Conservation (phyloP, 2,888 invertebrate genomes). For the Stictocephala bisonia region DNA sequence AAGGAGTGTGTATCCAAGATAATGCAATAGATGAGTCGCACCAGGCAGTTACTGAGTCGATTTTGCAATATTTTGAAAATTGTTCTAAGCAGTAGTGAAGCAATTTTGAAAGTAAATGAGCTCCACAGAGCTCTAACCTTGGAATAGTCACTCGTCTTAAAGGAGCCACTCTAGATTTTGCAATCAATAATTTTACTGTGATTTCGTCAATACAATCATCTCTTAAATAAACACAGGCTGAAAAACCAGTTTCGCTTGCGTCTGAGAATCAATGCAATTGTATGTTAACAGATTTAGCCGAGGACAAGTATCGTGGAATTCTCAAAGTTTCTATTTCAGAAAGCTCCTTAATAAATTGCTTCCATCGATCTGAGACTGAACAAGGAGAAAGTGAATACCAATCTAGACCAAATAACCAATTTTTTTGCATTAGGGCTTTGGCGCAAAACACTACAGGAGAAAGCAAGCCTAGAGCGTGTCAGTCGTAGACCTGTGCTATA, state of each 20-base stretch:
- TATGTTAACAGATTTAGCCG: background rate
- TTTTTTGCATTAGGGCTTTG: too few species aligned
- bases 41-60: constrained; percentile 54
- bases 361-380: too few species aligned
- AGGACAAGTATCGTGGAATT: too few species aligned
- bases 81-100: constrained; percentile 54
- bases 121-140: constrained; percentile 54
- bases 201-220: background rate
- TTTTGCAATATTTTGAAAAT: constrained; percentile 52
- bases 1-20: constrained; percentile 53
- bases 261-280: constrained; percentile 10
- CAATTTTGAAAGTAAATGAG: constrained; percentile 44
- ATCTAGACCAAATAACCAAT: too few species aligned
- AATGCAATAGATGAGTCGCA: constrained; percentile 20
- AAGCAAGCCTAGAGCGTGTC: too few species aligned
- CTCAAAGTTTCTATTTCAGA: too few species aligned
- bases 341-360: too few species aligned
- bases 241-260: background rate
- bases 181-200: background rate
- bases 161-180: constrained; percentile 16
- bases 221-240: constrained; percentile 10
- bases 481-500: too few species aligned
- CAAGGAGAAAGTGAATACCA: too few species aligned
- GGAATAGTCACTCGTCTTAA: constrained; percentile 52
- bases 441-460: too few species aligned